Base-by-base conservation (phyloP, 2,797 vertebrate genomes). In the Siniperca undulata region DNA sequence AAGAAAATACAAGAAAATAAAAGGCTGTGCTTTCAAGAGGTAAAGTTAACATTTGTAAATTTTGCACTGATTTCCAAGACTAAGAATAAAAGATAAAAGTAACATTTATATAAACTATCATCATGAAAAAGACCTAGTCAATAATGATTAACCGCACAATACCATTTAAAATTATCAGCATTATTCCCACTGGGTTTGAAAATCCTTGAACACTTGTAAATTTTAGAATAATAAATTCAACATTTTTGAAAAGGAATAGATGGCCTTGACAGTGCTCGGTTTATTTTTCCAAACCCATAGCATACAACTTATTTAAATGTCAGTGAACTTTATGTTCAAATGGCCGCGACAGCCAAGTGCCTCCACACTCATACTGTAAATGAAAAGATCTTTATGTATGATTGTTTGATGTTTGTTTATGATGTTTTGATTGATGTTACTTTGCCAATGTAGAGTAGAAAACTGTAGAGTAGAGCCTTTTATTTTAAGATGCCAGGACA, bases 191-290 rank as follows among this genome's bases (percentile, higher is more conserved):
- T 20, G 4, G 17, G 13, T 61, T n/a, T 36, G 4, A 30, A 52
- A 36, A 24, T 59, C 50, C 67, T 74, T 55, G 42, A 48, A 27
- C 22, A 19, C 48, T 36, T n/a, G 34, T 16, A 55, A 16, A 8
- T 40, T 76, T 40, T 4, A 69, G 20, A 76, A 20, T 14, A 80
- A 68, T 77, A 13, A 44, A 76, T 34, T 22, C 24, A 40, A 69
- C 40, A 65, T 14, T 64, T 77, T 4, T 77, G 22, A 70, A 74
- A 70, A 56, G 44, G 42, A 70, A 19, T 1, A 12, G 24, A 36
- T 3, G 16, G 8, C 74, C 66, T 81, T 74, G 42, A 59, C 65
- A 53, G 38, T 30, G 1, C 9, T n/a, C 16, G 17, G 56, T 30
- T 20, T 16, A 38, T 40, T 83, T 69, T 44, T 48, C n/a, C 17